Conservation (phyloP, 2,797 vertebrate genomes). For the Macropodus opercularis region DNA sequence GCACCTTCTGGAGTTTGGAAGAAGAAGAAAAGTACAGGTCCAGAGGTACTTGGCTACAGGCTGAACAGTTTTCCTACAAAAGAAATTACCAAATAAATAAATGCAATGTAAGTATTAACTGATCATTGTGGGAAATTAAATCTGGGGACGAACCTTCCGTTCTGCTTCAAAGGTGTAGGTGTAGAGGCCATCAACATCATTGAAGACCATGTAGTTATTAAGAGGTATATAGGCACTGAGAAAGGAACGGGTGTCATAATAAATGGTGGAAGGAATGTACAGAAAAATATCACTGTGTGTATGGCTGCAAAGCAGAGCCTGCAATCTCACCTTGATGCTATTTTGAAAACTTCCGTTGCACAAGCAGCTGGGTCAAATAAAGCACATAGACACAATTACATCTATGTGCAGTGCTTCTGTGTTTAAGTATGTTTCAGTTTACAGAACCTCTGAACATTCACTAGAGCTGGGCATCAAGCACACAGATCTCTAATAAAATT, state of each 20-base stretch:
- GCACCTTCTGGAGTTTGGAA: conserved; percentile 90
- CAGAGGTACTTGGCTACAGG: conserved; percentile 91
- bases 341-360: conserved; percentile 93
- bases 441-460: conserved; percentile 1
- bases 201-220: conserved; percentile 94
- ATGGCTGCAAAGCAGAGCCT: not conserved
- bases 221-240: conserved; percentile 88
- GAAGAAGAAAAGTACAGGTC: conserved; percentile 88
- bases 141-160: conserved; percentile 85
- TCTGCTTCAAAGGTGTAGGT: conserved; percentile 93
- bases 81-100: conserved; percentile 10
- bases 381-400: conserved; percentile 15
- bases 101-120: not conserved
- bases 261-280: not conserved
- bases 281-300: conserved; percentile 7
- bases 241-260: conserved; percentile 7
- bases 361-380: conserved; percentile 84
- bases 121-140: not conserved
- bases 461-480: not conserved
- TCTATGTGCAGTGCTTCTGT: not conserved
- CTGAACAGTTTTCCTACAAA: conserved; percentile 89
- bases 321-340: conserved; percentile 88
- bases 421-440: conserved; percentile 32
- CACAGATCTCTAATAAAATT: not conserved
- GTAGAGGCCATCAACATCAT: conserved; percentile 91